A percentile compares a stretch with the other conserved stretches of the same genome.
Evolutionary conservation across 1,140 invertebrate species (phyloP).

Genomic region (Camponotus pennsylvanicus): DNA sequence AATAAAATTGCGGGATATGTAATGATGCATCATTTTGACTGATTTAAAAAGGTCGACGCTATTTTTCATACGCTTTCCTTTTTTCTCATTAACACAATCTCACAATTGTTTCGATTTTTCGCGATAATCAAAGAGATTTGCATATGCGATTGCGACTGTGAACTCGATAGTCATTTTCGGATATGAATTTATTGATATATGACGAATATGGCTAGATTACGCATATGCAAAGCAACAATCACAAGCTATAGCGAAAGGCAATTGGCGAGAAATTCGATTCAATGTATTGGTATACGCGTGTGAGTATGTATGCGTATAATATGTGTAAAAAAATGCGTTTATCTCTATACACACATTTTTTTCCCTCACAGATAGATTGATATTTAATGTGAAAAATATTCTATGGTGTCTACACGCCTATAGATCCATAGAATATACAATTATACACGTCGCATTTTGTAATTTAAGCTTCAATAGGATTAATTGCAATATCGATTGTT

Average conservation of each 20-base stretch:
- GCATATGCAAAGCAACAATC: background rate
- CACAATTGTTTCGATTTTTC: constrained; percentile 1
- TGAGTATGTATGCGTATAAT: background rate
- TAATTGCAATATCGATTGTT: constrained; percentile 11
- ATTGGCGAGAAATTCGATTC: background rate
- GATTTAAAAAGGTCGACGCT: constrained; percentile 17
- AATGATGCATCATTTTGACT: background rate
- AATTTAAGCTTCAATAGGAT: constrained; percentile 15
- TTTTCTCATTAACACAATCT: background rate
- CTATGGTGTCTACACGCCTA: background rate
- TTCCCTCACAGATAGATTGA: constrained; percentile 6
- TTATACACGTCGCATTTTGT: constrained; percentile 19
- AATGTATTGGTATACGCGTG: background rate
- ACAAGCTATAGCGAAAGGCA: background rate
- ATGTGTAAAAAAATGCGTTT: constrained; percentile 22
- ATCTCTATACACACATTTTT: constrained; percentile 7
- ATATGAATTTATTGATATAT: background rate
- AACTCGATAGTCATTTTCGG: constrained; percentile 17
- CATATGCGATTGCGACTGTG: constrained; percentile 32
- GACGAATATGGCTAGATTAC: background rate
- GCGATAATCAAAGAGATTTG: constrained; percentile 49
- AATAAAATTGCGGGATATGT: constrained; percentile 26
- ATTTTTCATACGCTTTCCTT: constrained; percentile 13
- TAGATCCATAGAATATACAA: background rate
- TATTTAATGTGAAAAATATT: background rate